Evolutionary conservation across 2,888 invertebrate species (phyloP).

Genomic region (Ectobius pallidus): DNA sequence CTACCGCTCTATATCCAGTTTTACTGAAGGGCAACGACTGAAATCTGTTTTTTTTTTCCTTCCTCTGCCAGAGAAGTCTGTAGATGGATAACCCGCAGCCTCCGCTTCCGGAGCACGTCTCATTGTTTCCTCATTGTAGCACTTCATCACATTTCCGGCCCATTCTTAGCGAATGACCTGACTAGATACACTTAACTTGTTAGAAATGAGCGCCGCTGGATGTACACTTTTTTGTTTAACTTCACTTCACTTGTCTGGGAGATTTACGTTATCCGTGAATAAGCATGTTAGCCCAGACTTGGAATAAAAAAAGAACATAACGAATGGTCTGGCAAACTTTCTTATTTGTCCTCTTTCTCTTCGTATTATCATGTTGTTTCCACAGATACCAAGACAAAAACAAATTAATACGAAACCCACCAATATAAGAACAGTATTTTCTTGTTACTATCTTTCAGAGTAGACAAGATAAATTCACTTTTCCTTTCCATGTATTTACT

Average conservation of each 20-base stretch:
- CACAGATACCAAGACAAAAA: neutral
- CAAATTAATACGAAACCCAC: too few relatives aligned
- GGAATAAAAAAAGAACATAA: neutral
- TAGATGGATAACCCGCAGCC: too few relatives aligned
- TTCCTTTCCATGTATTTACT: too few relatives aligned
- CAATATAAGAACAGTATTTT: too few relatives aligned
- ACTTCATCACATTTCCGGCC: conserved; percentile 21
- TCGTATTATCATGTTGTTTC: neutral
- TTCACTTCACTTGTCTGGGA: neutral
- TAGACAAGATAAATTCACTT: too few relatives aligned
- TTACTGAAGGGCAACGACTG: too few relatives aligned
- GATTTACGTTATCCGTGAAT: neutral
- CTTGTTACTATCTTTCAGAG: too few relatives aligned
- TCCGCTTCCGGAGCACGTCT: neutral
- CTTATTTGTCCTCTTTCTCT: neutral
- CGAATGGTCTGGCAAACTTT: neutral
- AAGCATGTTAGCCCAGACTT: neutral
- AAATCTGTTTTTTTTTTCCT: too few relatives aligned
- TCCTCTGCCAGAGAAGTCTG: too few relatives aligned
- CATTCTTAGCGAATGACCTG: too few relatives aligned
- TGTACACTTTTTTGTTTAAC: neutral
- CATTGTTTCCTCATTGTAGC: neutral
- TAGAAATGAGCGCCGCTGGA: neutral
- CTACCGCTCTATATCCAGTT: too few relatives aligned
- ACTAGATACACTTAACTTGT: neutral